Conservation (phyloP, 2,888 invertebrate species). For the Microctonus brassicae region DNA sequence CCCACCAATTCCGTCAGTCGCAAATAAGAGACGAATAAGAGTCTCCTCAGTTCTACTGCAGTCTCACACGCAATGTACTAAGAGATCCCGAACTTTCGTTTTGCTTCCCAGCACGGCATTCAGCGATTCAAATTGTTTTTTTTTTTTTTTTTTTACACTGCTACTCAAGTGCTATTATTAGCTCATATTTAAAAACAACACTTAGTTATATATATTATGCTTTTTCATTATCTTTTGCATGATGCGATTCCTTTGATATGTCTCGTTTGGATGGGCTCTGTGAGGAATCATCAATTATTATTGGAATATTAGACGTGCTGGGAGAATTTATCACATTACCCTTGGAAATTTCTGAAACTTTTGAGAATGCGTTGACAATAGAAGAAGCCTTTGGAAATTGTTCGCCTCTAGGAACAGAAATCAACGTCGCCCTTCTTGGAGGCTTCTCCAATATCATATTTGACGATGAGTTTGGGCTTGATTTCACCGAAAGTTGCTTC, state of each 20-base stretch:
- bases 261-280: neutral
- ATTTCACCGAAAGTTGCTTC: conserved; percentile 54
- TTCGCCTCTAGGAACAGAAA: conserved; percentile 59
- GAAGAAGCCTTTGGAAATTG: conserved; percentile 54
- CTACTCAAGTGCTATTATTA: conserved; percentile 4
- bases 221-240: neutral
- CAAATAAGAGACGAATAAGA: conserved; percentile 13
- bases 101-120: conserved; percentile 24
- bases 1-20: conserved; percentile 23
- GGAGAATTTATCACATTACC: conserved; percentile 44
- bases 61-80: conserved; percentile 31
- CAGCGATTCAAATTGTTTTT: conserved; percentile 26
- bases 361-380: conserved; percentile 42
- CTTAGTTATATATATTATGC: neutral
- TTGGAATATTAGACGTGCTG: conserved; percentile 36
- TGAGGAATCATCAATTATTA: conserved; percentile 39
- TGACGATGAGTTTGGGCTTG: conserved; percentile 44
- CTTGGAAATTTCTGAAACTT: conserved; percentile 7
- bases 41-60: conserved; percentile 28
- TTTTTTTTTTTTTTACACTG: conserved; percentile 18
- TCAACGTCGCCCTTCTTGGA: conserved; percentile 59
- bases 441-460: conserved; percentile 44
- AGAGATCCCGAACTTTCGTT: conserved; percentile 29
- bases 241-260: neutral
- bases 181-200: conserved; percentile 8